phyloP scores from a whole-genome alignment of 1,140 invertebrate species.

The Phymastichus coffea region DNA sequence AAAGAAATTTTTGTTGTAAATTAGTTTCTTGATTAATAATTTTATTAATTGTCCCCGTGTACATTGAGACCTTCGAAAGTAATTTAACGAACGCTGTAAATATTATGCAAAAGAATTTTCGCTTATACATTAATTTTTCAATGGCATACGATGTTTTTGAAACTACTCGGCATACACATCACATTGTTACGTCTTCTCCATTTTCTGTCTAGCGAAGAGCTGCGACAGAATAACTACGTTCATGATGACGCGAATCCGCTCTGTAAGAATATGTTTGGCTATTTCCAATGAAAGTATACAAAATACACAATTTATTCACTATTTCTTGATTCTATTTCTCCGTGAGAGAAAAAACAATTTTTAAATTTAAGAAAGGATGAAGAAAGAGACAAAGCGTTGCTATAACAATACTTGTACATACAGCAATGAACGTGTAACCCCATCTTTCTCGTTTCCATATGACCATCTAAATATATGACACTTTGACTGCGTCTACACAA shows the following conservation, averaged over 20 bases:
- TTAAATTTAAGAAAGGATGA: background rate
- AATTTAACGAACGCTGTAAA: constrained; percentile 20
- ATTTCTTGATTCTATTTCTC: constrained; percentile 8
- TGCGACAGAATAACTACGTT: background rate
- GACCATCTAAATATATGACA: constrained; percentile 18
- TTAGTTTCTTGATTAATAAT: constrained; percentile 9
- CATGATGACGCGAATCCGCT: constrained; percentile 9
- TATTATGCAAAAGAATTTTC: constrained; percentile 6
- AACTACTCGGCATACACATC: constrained; percentile 17
- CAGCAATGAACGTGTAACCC: constrained; percentile 22
- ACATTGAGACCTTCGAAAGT: constrained; percentile 4
- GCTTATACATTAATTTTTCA: constrained; percentile 7
- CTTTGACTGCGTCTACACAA: constrained; percentile 27
- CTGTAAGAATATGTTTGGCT: background rate
- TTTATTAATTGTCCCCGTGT: constrained; percentile 7
- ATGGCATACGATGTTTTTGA: too few relatives aligned
- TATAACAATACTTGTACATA: constrained; percentile 25
- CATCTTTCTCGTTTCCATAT: constrained; percentile 19
- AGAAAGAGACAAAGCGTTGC: constrained; percentile 17
- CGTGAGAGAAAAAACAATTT: constrained; percentile 1
- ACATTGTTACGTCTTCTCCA: too few relatives aligned
- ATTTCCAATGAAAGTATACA: constrained; percentile 18
- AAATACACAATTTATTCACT: constrained; percentile 11
- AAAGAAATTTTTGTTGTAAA: constrained; percentile 13
- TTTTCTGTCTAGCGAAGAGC: background rate